Base-by-base conservation (phyloP, 2,888 invertebrate species). In the Dryomyza anilis region DNA sequence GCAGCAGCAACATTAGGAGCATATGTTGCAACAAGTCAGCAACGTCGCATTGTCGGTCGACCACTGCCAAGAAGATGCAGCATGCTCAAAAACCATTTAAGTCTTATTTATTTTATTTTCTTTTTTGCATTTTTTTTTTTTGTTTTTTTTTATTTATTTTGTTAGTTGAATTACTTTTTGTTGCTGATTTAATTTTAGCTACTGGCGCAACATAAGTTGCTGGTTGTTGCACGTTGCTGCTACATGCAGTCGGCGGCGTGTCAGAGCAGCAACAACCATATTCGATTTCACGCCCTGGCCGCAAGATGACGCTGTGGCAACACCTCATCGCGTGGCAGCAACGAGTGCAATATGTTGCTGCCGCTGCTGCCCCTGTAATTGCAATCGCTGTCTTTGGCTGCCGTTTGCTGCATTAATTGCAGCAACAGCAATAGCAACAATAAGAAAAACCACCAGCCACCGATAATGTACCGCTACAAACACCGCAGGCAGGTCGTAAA, bases 21-120 rank as follows among this genome's bases (percentile, higher is more conserved):
- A 36, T n/a, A 19, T 10, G 19, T 6, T 12, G 23, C 33, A 39
- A 39, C 39, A 39, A 39, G 21, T 7, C 25, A 14, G 6, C 7
- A 23, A 76, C 77, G 7, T 14, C 39, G 39, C 3, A 33, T 76
- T 76, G 77, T 76, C 68, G 64, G 64, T 64, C 58, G 27, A 39
- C 45, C 25, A 3, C 6, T n/a, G 12, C 2, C 14, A 61, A 50
- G 10, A 30, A 30, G 61, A 48, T 63, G 48, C 58, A 60, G 69
- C 45, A 48, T 21, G 36, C 52, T 29, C 29, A 57, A 14, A 36
- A 50, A 39, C 60, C 45, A 21, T 45, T 43, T 33, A 30, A 25
- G n/a, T n/a, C n/a, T n/a, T n/a, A n/a, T n/a, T n/a, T n/a, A n/a
- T n/a, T n/a, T n/a, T n/a, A n/a, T n/a, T n/a, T n/a, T n/a, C n/a